Evolutionary conservation across 2,113 vertebrate genomes (phyloP).

Genomic region (chimpanzee (Pan troglodytes)): DNA sequence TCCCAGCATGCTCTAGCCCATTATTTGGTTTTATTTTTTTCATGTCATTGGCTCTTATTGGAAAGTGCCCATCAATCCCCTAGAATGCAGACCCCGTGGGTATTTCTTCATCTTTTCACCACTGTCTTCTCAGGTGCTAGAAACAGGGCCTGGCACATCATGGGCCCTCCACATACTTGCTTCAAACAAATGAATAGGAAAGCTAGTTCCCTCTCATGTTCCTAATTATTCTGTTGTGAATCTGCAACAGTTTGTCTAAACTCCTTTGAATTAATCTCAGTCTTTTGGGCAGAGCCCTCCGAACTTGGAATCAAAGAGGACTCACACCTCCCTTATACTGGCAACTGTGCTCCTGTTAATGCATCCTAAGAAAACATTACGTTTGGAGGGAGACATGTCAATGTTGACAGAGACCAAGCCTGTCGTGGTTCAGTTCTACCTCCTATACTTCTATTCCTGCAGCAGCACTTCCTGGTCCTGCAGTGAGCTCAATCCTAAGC

Average conservation of each 20-base stretch:
- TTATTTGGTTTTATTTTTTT: background rate
- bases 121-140: background rate
- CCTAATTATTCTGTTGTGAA: background rate
- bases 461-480: background rate
- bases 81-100: background rate
- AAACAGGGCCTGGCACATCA: too few species aligned
- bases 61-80: background rate
- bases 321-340: background rate
- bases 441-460: background rate
- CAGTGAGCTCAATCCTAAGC: background rate
- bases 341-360: background rate
- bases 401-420: background rate
- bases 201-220: background rate
- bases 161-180: too few species aligned
- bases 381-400: background rate
- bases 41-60: background rate
- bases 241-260: background rate
- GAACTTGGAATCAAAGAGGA: background rate
- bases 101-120: background rate
- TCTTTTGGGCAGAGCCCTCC: background rate
- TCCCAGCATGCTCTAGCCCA: background rate
- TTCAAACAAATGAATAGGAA: background rate
- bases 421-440: fast-evolving
- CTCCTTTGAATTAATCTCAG: background rate
- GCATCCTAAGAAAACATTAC: background rate